phyloP scores from a whole-genome alignment of 2,888 invertebrate species.

The Agrotis puta region DNA sequence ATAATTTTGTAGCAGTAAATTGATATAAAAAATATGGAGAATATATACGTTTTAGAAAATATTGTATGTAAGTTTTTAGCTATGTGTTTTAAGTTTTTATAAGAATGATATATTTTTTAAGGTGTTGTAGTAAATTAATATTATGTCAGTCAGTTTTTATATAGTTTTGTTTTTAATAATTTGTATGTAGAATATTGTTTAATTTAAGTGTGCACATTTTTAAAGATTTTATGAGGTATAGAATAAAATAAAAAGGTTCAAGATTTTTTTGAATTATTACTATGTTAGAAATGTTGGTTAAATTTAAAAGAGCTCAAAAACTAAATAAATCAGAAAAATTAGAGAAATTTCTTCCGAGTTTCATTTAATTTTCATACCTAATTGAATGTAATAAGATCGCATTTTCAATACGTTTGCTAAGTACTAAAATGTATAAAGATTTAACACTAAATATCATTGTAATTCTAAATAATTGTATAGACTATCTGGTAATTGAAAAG shows the following conservation, averaged over 20 bases:
- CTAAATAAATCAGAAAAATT: neutral
- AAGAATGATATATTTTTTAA: slow-evolving; percentile 16
- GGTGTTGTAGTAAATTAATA: slow-evolving; percentile 38
- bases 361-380: neutral
- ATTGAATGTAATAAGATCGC: neutral
- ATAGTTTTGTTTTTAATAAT: slow-evolving; percentile 30
- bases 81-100: slow-evolving; percentile 22
- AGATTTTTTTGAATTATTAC: neutral
- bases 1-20: slow-evolving; percentile 35
- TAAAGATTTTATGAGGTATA: slow-evolving; percentile 4
- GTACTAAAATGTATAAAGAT: slow-evolving; percentile 10
- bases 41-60: slow-evolving; percentile 26
- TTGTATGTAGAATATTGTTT: slow-evolving; percentile 24
- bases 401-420: slow-evolving; percentile 2
- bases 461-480: slow-evolving; percentile 32
- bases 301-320: neutral
- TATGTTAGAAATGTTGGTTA: neutral
- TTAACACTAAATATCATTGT: slow-evolving; percentile 21
- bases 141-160: slow-evolving; percentile 26
- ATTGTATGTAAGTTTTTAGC: slow-evolving; percentile 21
- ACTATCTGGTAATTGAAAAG: slow-evolving; percentile 54
- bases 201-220: slow-evolving; percentile 18
- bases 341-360: neutral
- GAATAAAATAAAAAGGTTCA: neutral
- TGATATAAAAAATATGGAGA: slow-evolving; percentile 16